These are phyloP conservation scores for Macrobrachium rosenbergii DNA, from an alignment of 1,140 invertebrate species.

Conservation along the genomic window DNA sequence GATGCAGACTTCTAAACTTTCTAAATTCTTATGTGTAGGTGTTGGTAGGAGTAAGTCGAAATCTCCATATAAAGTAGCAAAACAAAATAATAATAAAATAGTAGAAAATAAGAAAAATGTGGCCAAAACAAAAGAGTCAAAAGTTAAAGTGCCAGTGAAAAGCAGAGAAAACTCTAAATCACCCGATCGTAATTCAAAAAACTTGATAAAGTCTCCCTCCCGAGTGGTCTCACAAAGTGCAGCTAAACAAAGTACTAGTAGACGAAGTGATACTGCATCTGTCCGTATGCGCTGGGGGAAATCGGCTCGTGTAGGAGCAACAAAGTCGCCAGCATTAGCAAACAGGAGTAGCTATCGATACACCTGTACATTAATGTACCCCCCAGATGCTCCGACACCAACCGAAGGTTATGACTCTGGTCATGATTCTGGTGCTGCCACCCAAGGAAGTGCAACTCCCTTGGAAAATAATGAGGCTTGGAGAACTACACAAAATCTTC, in stretches of 20 bases:
- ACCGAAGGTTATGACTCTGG: conserved; percentile 83
- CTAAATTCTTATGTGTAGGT: conserved; percentile 66
- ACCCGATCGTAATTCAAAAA: conserved; percentile 66
- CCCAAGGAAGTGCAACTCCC: conserved; percentile 55
- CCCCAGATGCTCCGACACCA: conserved; percentile 56
- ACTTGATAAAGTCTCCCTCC: conserved; percentile 67
- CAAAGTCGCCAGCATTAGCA: conserved; percentile 27
- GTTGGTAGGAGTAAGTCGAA: conserved; percentile 65
- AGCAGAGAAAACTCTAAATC: conserved; percentile 65
- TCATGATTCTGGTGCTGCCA: conserved; percentile 75
- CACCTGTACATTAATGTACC: conserved; percentile 61
- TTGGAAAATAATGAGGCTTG: conserved; percentile 53
- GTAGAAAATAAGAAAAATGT: conserved; percentile 64
- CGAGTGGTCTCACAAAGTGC: conserved; percentile 64
- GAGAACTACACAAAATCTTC: conserved; percentile 81
- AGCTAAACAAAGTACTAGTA: conserved; percentile 51
- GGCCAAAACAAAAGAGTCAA: conserved; percentile 51
- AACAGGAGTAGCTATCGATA: conserved; percentile 53
- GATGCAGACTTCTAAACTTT: conserved; percentile 65
- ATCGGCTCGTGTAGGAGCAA: conserved; percentile 55
- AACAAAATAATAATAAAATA: conserved; percentile 65
- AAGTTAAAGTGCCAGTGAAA: conserved; percentile 56
- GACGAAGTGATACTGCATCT: conserved; percentile 41
- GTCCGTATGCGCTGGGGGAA: conserved; percentile 58
- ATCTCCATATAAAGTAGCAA: conserved; percentile 63